These are phyloP conservation scores for Diadema setosum DNA, from an alignment of 35 echinoderm and acorn worm species.

Conservation along the genomic window DNA sequence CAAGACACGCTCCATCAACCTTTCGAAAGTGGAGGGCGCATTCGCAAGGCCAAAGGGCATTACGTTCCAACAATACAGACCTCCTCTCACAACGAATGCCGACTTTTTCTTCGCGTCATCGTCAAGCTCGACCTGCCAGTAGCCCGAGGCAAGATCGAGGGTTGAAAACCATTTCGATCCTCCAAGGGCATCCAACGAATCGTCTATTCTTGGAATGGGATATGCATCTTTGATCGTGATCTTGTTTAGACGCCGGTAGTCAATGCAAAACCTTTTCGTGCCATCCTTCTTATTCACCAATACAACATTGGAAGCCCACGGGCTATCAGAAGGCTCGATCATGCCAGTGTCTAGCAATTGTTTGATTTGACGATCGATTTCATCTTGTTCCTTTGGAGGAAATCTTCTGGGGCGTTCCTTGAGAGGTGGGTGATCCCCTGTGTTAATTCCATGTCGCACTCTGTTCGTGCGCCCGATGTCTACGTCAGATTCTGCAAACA, in stretches of 20 bases:
- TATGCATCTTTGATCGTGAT: constrained; percentile 44
- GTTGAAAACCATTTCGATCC: constrained; percentile 58
- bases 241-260: constrained; percentile 54
- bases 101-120: not conserved
- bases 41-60: constrained; percentile 81
- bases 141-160: constrained; percentile 57
- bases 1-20: constrained; percentile 45
- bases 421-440: not conserved
- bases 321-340: constrained; percentile 40
- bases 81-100: constrained; percentile 52
- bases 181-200: constrained; percentile 39
- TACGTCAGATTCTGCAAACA: not conserved
- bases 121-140: constrained; percentile 50
- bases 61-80: constrained; percentile 34
- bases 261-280: constrained; percentile 51
- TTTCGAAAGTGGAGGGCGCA: constrained; percentile 58
- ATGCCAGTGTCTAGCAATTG: constrained; percentile 45
- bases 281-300: constrained; percentile 50
- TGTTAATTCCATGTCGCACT: constrained; percentile 39
- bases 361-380: constrained; percentile 22
- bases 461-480: constrained; percentile 36
- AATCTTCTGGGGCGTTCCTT: constrained; percentile 25
- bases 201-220: constrained; percentile 58
- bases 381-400: constrained; percentile 8
- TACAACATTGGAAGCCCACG: constrained; percentile 64